Evolutionary conservation across 2,113 vertebrate genomes (phyloP), one percentile per base, ranked within the genome.

Genomic region (Seriola quinqueradiata): DNA sequence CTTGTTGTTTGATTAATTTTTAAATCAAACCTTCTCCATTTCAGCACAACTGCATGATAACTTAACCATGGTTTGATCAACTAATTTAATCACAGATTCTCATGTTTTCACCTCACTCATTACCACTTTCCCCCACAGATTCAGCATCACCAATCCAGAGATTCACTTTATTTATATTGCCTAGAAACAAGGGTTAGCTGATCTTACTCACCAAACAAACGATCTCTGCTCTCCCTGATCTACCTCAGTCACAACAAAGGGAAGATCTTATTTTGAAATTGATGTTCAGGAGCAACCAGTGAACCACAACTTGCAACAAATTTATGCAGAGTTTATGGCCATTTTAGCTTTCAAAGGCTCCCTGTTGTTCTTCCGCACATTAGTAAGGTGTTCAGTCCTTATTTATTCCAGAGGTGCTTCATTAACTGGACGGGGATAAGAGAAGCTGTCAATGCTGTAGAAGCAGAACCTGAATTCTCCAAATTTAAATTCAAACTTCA

Each of bases 101-200:
- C 25, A 17, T 13, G 67, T 77, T 59, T 25, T 80, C 68, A 84
- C 85, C 67, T 75, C 34, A 2, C 23, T 48, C 9, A 7, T 73
- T 54, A 61, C 10, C 12, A 25, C 54, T 38, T 60, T 23, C 19
- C 55, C 64, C 12, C 17, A 25, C 1, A 25, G 69, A 71, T 36
- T 61, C 61, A 46, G 57, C 21, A 60, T 68, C 68, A n/a, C 64
- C 2, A 4, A 40, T 38, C 8, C 58, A 48, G 12, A 58, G 17
- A 71, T 28, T 14, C 60, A n/a, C 25, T 70, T 70, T 3, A 66
- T 73, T 80, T 77, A 52, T 48, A 81, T 86, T 87, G 84, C 82
- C 59, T 80, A 14, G 82, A 82, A 87, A 89, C 75, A 14, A n/a
- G 32, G 38, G 4, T 40, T 10, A 50, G 11, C 44, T 67, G 63